A percentile compares a stretch with the other conserved stretches of the same genome.
These are phyloP conservation scores for Agrilus planipennis DNA, from an alignment of 1,140 invertebrate genomes.

Conservation along the genomic window DNA sequence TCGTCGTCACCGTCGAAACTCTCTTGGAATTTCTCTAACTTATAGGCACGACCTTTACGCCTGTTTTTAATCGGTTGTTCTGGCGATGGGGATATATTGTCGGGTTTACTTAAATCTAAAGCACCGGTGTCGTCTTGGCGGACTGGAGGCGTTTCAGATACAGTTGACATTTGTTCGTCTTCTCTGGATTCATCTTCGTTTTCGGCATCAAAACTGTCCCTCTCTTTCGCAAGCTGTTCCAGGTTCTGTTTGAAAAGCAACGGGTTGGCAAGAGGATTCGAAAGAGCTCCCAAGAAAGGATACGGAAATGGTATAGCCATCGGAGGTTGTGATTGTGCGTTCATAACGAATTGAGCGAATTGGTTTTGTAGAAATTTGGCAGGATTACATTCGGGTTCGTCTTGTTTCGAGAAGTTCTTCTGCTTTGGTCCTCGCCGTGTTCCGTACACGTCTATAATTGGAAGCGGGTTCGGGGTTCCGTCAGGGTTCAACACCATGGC, in stretches of 20 bases:
- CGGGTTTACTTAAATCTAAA: conserved; percentile 43
- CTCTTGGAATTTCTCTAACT: conserved; percentile 43
- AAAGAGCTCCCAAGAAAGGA: conserved; percentile 14
- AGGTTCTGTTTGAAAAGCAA: conserved; percentile 35
- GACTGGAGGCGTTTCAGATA: conserved; percentile 28
- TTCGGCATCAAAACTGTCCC: conserved; percentile 11
- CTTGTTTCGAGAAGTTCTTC: conserved; percentile 35
- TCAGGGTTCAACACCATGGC: conserved; percentile 78
- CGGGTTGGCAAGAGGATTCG: conserved; percentile 18
- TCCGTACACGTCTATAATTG: conserved; percentile 84
- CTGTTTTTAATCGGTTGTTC: conserved; percentile 46
- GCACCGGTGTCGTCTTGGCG: conserved; percentile 27
- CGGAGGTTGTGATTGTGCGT: conserved; percentile 6
- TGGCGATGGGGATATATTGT: conserved; percentile 16
- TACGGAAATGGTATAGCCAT: conserved; percentile 18
- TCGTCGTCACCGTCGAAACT: conserved; percentile 32
- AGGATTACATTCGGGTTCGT: conserved; percentile 15
- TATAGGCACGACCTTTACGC: conserved; percentile 68
- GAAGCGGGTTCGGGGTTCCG: conserved; percentile 72
- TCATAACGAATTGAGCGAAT: conserved; percentile 16
- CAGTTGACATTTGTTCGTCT: conserved; percentile 18
- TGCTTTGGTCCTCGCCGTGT: conserved; percentile 68
- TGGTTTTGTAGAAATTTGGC: conserved; percentile 26
- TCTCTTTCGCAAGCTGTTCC: not conserved
- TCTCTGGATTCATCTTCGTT: not conserved